These are phyloP conservation scores for Lerema accius DNA, from an alignment of 1,140 invertebrate genomes.

Conservation along the genomic window DNA sequence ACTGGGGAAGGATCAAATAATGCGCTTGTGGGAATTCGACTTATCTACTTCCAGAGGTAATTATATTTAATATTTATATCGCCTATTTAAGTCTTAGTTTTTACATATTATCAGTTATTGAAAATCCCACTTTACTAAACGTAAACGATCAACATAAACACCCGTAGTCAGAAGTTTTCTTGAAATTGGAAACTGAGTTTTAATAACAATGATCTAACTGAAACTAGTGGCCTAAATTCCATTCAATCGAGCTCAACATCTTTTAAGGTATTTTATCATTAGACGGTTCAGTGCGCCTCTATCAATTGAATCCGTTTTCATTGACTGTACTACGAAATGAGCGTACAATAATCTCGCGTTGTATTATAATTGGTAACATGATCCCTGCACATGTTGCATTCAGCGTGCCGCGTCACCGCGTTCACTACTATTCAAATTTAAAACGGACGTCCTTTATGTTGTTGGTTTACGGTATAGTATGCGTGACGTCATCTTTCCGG, in stretches of 20 bases:
- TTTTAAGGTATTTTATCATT: not conserved
- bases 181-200: not conserved
- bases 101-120: too few relatives aligned
- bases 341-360: slow-evolving; percentile 2
- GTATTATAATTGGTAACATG: slow-evolving; percentile 37
- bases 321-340: slow-evolving; percentile 5
- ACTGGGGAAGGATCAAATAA: slow-evolving; percentile 90
- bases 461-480: slow-evolving; percentile 57
- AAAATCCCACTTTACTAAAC: too few relatives aligned
- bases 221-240: slow-evolving; percentile 3
- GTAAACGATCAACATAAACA: too few relatives aligned
- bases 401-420: slow-evolving; percentile 51
- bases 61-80: too few relatives aligned
- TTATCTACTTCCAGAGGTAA: slow-evolving; percentile 82
- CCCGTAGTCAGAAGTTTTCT: too few relatives aligned
- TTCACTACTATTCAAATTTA: slow-evolving; percentile 51
- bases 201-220: slow-evolving; percentile 1
- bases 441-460: slow-evolving; percentile 67
- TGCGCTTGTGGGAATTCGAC: slow-evolving; percentile 88
- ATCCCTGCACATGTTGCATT: slow-evolving; percentile 39
- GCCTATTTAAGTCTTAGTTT: too few relatives aligned
- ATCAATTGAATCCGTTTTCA: slow-evolving; percentile 8
- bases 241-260: not conserved
- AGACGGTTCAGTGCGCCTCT: not conserved
- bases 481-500: slow-evolving; percentile 68